Evolutionary conservation across 2,888 invertebrate genomes (phyloP).

Genomic region (Axea sp.): DNA sequence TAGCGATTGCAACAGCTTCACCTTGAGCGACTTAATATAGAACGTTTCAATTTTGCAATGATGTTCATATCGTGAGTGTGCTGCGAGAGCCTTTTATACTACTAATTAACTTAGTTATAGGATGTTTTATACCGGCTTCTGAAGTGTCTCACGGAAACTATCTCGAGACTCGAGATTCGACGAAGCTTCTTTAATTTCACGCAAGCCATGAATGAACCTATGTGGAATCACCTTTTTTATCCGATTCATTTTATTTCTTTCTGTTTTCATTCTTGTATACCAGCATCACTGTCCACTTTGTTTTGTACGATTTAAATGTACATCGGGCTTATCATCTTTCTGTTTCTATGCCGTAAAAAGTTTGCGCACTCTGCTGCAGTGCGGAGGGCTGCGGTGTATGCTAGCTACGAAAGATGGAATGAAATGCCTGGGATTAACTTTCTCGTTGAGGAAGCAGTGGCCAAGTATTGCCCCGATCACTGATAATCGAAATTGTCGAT

Average conservation of each 20-base stretch:
- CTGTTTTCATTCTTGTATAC: not conserved
- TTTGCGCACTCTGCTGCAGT: slow-evolving; percentile 61
- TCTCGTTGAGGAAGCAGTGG: slow-evolving; percentile 25
- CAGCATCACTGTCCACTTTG: not conserved
- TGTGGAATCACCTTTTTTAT: not conserved
- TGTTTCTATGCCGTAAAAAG: slow-evolving; percentile 48
- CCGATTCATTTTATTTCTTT: not conserved
- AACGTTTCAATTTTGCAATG: slow-evolving; percentile 30
- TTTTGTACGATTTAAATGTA: slow-evolving; percentile 20
- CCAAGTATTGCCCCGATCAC: slow-evolving; percentile 33
- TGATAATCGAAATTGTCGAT: slow-evolving; percentile 38
- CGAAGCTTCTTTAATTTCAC: slow-evolving; percentile 7
- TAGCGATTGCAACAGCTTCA: slow-evolving; percentile 4
- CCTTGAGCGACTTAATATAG: slow-evolving; percentile 5
- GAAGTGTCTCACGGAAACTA: slow-evolving; percentile 11
- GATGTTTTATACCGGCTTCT: slow-evolving; percentile 16
- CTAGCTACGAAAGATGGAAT: slow-evolving; percentile 22
- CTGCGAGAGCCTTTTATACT: slow-evolving; percentile 38
- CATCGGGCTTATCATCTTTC: slow-evolving; percentile 44
- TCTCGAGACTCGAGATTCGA: slow-evolving; percentile 6
- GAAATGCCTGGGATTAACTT: slow-evolving; percentile 51
- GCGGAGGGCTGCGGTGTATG: slow-evolving; percentile 53
- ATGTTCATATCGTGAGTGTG: slow-evolving; percentile 12
- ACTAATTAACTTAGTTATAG: slow-evolving; percentile 43
- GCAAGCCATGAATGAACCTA: slow-evolving; percentile 26